These are phyloP conservation scores for Leptodactylus fallax DNA, from an alignment of 2,797 vertebrate genomes.

Conservation along the genomic window DNA sequence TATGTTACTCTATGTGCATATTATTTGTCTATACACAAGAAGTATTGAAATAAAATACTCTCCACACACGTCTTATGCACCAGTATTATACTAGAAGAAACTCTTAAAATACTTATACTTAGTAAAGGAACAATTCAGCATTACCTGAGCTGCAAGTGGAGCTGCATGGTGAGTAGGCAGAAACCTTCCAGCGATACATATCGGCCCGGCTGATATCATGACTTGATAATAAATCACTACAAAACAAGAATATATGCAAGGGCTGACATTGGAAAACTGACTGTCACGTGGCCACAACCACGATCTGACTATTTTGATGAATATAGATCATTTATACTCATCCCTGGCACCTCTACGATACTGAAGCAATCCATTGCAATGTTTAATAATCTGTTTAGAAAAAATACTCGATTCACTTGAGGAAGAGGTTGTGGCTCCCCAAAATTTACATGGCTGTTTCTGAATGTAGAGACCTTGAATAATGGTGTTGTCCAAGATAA, in stretches of 20 bases:
- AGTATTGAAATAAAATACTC: too few relatives aligned
- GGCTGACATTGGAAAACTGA: background rate
- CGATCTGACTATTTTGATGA: background rate
- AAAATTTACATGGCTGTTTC: background rate
- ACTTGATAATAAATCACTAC: constrained; percentile 62
- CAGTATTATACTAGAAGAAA: background rate
- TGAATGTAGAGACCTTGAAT: background rate
- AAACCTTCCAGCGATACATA: constrained; percentile 92
- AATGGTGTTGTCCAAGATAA: background rate
- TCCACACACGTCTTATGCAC: background rate
- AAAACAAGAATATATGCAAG: background rate
- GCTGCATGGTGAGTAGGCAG: constrained; percentile 91
- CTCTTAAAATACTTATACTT: background rate
- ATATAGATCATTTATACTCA: background rate
- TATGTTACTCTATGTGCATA: background rate
- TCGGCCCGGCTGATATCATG: constrained; percentile 85
- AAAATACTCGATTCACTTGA: background rate
- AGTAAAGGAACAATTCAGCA: background rate
- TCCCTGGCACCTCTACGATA: background rate
- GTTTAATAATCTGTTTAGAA: background rate
- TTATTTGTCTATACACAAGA: background rate
- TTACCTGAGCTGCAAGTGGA: constrained; percentile 90
- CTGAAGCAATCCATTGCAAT: too few relatives aligned
- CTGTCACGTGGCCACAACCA: background rate
- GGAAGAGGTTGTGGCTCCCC: background rate